These are phyloP conservation scores for Drosophila parabipectinata DNA, from an alignment of 1,140 invertebrate genomes.

Conservation along the genomic window DNA sequence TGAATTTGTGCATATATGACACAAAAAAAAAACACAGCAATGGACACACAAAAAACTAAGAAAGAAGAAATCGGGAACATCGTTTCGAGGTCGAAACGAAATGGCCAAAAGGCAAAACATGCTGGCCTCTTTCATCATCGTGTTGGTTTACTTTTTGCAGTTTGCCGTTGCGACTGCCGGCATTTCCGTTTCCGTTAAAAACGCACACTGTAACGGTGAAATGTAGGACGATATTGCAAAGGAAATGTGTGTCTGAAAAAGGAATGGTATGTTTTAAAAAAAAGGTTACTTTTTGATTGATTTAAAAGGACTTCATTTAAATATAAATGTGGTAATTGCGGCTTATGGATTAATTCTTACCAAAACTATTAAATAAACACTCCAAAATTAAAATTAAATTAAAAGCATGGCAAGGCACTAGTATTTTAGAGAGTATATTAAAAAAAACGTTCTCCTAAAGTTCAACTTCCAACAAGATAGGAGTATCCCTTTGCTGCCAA, in stretches of 20 bases:
- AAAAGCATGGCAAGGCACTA: no score
- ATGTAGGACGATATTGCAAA: neutral
- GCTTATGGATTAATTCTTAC: no score
- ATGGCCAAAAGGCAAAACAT: constrained; percentile 38
- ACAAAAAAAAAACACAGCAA: neutral
- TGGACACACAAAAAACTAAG: constrained; percentile 16
- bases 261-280: neutral
- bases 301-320: neutral
- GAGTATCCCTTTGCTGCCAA: neutral
- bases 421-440: no score
- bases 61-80: constrained; percentile 13
- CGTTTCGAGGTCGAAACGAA: constrained; percentile 13
- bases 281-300: neutral
- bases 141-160: constrained; percentile 31
- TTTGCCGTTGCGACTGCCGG: constrained; percentile 34
- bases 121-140: constrained; percentile 27
- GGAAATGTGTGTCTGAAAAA: neutral
- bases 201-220: constrained; percentile 32
- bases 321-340: neutral
- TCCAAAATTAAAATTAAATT: no score
- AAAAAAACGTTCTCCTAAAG: no score
- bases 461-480: no score
- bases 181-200: constrained; percentile 69
- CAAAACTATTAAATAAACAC: no score
- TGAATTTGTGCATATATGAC: constrained; percentile 61